Evolutionary conservation across 2,797 vertebrate genomes (phyloP), one percentile per base, ranked within the genome.

Genomic region (Urophycis tenuis): DNA sequence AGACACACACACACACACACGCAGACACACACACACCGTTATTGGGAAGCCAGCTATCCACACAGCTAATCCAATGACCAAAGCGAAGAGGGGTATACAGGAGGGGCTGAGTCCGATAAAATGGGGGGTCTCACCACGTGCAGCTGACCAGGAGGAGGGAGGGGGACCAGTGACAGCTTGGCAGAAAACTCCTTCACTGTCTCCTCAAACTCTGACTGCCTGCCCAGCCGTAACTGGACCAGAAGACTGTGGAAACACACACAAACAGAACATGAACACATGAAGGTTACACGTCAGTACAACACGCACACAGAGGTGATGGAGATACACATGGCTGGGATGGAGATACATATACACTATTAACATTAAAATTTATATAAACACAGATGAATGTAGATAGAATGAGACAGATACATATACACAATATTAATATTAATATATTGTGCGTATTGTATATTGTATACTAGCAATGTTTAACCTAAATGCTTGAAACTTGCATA

Each of bases 111-210:
- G 45, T 17, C 15, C 0, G 4, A 53, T 19, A 53, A 15, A 53
- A 53, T 22, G 19, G 45, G n/a, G n/a, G 15, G 67, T 74, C 88
- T 94, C 90, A 99, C 98, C 97, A 99, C 92, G 69, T 99, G 94
- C 4, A 99, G 94, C 0, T 94, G 94, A 87, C 98, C 98, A 12
- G 97, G 95, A 3, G 98, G 97, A 0, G 97, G 96, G 72, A 94
- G 92, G 0, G 98, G 97, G 5, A 98, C 94, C 12, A 99, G 88
- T 0, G 94, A 95, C 25, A 99, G 87, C 79, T 95, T 98, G 80
- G 97, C 97, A 11, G 98, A 93, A 81, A 99, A 98, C 80, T 98
- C 96, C 87, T 94, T 97, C 82, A 99, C 91, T 1, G 91, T 92
- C 41, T 94, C 94, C 78, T 98, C 95, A 67, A 95, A 91, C 75